Percentiles rank a stretch among this genome's conserved stretches.
Conservation (phyloP, 2,888 invertebrate genomes). For the Amblyjoppa fuscipennis region DNA sequence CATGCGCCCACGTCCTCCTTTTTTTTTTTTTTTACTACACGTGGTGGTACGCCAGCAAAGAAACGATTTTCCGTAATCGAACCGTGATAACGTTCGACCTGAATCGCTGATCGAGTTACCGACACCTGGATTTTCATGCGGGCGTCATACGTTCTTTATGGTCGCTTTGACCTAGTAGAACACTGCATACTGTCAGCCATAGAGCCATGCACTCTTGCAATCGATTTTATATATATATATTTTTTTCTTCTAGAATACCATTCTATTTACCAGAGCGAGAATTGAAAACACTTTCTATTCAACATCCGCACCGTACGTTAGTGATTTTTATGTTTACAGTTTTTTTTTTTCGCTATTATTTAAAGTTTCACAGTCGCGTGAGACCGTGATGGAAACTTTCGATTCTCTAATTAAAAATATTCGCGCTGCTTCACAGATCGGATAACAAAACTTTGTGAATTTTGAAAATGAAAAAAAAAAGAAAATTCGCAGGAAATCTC, state of each 20-base stretch:
- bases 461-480: neutral
- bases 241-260: neutral
- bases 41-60: conserved; percentile 9
- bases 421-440: neutral
- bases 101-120: conserved; percentile 58
- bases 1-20: conserved; percentile 1
- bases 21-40: conserved; percentile 10
- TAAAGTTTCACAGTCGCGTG: too few relatives aligned
- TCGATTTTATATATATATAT: neutral
- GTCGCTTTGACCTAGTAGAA: conserved; percentile 43
- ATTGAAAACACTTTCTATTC: neutral
- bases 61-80: conserved; percentile 53
- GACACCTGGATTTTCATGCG: conserved; percentile 54
- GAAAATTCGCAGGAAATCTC: neutral
- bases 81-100: conserved; percentile 58
- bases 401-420: neutral
- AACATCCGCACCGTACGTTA: neutral
- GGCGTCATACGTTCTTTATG: conserved; percentile 44
- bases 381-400: neutral
- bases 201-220: neutral
- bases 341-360: neutral
- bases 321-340: neutral
- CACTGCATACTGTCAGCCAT: neutral
- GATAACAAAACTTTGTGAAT: neutral
- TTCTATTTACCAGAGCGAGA: neutral